A percentile compares a stretch with the other conserved stretches of the same genome.
These are phyloP conservation scores for Clinocottus analis DNA, from an alignment of 2,113 vertebrate species.

Conservation along the genomic window DNA sequence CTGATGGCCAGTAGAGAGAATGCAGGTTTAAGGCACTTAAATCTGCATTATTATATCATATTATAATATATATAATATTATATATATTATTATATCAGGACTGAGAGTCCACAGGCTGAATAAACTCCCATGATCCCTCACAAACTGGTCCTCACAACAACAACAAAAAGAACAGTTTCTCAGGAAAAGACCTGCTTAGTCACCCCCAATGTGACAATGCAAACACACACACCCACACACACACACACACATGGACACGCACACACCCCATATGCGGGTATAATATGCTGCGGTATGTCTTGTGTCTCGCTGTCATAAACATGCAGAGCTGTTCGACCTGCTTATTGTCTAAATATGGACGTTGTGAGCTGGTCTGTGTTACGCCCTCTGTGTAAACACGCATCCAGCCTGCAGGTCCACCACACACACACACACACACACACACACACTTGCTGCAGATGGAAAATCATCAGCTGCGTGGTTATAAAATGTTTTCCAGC, in stretches of 20 bases:
- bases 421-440: constrained; percentile 21
- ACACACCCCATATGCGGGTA: constrained; percentile 58
- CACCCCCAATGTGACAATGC: background rate
- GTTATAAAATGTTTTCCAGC: background rate
- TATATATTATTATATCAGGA: too few species aligned
- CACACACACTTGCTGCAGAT: constrained; percentile 14
- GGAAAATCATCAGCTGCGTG: constrained; percentile 31
- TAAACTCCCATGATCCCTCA: too few species aligned
- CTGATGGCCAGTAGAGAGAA: background rate
- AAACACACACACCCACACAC: constrained; percentile 23
- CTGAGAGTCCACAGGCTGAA: too few species aligned
- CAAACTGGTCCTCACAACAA: too few species aligned
- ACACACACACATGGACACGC: constrained; percentile 28
- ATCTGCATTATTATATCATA: too few species aligned
- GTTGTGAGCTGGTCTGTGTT: constrained; percentile 54
- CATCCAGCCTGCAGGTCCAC: constrained; percentile 22
- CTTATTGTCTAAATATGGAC: constrained; percentile 69
- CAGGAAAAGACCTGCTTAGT: background rate
- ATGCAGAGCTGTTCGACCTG: constrained; percentile 38
- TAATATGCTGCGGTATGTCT: constrained; percentile 45
- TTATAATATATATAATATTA: too few species aligned
- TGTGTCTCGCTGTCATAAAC: constrained; percentile 56
- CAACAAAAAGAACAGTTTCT: too few species aligned
- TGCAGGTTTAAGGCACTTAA: background rate
- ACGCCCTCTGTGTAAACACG: constrained; percentile 59